phyloP scores from a whole-genome alignment of 1,140 invertebrate species.

The Brachionus angularis region DNA sequence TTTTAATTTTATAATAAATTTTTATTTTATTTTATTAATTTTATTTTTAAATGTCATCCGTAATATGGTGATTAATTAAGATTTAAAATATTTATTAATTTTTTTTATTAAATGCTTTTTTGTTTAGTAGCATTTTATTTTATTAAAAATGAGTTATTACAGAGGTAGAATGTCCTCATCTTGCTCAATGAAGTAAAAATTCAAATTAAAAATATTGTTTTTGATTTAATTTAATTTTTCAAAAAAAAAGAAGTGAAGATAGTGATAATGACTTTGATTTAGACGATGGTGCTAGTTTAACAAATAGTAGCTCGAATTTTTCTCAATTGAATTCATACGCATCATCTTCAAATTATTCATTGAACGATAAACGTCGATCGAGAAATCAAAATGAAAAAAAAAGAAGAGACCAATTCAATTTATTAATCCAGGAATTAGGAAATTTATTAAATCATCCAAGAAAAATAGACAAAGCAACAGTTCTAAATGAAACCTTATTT shows the following conservation, averaged over 20 bases:
- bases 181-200: slow-evolving; percentile 19
- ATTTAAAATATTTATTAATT: no score
- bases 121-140: no score
- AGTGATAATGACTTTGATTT: slow-evolving; percentile 33
- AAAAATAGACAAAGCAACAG: slow-evolving; percentile 42
- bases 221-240: no score
- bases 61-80: no score
- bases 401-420: slow-evolving; percentile 34
- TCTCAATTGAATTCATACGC: slow-evolving; percentile 27
- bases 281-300: slow-evolving; percentile 26
- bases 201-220: no score
- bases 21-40: no score
- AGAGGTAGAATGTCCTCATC: slow-evolving; percentile 35
- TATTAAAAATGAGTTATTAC: slow-evolving; percentile 26
- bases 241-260: slow-evolving; percentile 20
- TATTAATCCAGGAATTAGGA: slow-evolving; percentile 38
- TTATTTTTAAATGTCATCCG: no score
- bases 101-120: no score
- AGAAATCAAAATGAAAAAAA: slow-evolving; percentile 43
- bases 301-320: slow-evolving; percentile 19
- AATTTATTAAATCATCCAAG: slow-evolving; percentile 41
- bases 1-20: no score
- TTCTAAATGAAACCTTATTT: slow-evolving; percentile 31
- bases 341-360: slow-evolving; percentile 15
- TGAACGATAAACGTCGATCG: slow-evolving; percentile 36